These are phyloP conservation scores for Prosapia bicincta DNA, from an alignment of 2,888 invertebrate genomes.

Conservation along the genomic window DNA sequence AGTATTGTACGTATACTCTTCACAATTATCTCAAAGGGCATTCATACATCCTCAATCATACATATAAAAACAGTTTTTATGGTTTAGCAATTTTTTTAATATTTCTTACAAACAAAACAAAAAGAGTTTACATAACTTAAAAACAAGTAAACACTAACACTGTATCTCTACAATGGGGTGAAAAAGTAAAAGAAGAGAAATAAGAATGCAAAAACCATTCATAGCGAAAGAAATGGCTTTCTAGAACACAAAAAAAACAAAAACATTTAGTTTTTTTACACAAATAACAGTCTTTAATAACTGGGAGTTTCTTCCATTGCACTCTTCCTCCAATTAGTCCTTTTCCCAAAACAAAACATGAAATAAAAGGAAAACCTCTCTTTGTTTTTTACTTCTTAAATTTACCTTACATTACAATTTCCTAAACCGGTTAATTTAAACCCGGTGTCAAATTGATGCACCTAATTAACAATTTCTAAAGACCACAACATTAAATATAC, in stretches of 20 bases:
- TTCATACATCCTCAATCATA: slow-evolving; percentile 24
- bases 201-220: slow-evolving; percentile 6
- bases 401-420: background rate
- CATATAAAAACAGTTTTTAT: slow-evolving; percentile 29
- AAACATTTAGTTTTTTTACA: background rate
- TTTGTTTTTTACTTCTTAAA: background rate
- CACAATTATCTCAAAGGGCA: slow-evolving; percentile 33
- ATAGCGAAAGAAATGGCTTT: slow-evolving; percentile 14
- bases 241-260: slow-evolving; percentile 19
- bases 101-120: slow-evolving; percentile 26
- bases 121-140: slow-evolving; percentile 23
- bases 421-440: background rate
- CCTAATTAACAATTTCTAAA: background rate
- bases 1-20: slow-evolving; percentile 37
- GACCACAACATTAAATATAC: background rate
- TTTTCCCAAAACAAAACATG: background rate
- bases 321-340: slow-evolving; percentile 14
- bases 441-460: background rate
- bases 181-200: slow-evolving; percentile 17
- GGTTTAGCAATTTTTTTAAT: background rate
- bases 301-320: background rate
- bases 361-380: background rate
- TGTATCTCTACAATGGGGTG: slow-evolving; percentile 25
- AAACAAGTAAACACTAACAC: slow-evolving; percentile 24
- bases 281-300: background rate